Evolutionary conservation across 2,113 vertebrate species (phyloP).

Genomic region (Odontophorus gujanensis): DNA sequence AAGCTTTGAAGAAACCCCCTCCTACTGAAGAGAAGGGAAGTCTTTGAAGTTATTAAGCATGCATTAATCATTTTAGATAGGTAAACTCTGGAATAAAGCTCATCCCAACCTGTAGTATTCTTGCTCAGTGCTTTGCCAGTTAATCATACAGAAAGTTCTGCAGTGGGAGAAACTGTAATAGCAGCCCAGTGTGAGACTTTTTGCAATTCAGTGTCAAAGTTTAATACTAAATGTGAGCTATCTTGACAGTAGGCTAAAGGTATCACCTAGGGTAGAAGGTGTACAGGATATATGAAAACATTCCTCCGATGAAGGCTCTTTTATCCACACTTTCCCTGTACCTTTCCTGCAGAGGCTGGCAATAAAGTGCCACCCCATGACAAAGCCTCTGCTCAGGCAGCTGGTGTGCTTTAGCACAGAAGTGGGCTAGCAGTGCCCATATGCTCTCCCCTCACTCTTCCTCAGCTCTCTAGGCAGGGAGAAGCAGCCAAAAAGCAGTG

Average conservation of each 20-base stretch:
- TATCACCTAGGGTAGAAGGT: background rate
- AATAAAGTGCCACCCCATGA: background rate
- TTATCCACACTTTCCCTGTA: background rate
- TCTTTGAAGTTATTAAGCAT: constrained; percentile 73
- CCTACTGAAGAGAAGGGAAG: constrained; percentile 55
- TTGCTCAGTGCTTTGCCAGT: background rate
- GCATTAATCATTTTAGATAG: constrained; percentile 70
- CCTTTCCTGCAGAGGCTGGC: background rate
- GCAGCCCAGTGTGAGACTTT: background rate
- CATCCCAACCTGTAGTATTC: background rate
- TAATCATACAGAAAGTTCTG: background rate
- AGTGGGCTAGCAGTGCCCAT: background rate
- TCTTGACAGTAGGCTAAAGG: background rate
- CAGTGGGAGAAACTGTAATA: background rate
- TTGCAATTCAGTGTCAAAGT: background rate
- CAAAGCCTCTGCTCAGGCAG: background rate
- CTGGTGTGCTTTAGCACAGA: background rate
- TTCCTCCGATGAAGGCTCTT: background rate
- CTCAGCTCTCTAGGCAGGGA: background rate
- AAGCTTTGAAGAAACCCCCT: constrained; percentile 68
- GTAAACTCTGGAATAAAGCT: constrained; percentile 58
- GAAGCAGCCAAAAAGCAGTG: background rate
- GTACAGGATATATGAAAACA: background rate
- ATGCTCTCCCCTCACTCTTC: background rate
- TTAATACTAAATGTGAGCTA: background rate